Percentiles rank a stretch among this genome's conserved stretches.
Evolutionary conservation across 2,888 invertebrate genomes (phyloP).

Genomic region (Heterodera filipjevi): DNA sequence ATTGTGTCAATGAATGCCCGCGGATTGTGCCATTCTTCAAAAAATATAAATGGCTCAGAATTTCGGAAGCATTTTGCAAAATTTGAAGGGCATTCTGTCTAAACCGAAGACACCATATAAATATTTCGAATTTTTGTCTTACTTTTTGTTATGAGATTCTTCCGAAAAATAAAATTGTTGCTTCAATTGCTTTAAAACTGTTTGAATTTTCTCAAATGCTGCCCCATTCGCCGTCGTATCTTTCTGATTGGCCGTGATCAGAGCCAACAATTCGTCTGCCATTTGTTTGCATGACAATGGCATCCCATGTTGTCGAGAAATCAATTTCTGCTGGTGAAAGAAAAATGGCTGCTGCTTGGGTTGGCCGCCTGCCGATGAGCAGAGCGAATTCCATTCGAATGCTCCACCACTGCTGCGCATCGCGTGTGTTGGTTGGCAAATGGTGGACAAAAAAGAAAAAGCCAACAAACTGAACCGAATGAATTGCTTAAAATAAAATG

Average conservation of each 20-base stretch:
- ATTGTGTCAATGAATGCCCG: background rate
- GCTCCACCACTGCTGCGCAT: background rate
- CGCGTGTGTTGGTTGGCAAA: background rate
- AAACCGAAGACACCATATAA: background rate
- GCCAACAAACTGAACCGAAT: too few species aligned
- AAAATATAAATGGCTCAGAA: constrained; percentile 18
- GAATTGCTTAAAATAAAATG: too few species aligned
- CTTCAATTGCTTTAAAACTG: background rate
- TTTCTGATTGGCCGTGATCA: background rate
- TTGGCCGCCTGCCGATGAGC: background rate
- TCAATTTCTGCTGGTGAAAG: background rate
- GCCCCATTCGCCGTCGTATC: background rate
- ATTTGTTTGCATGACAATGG: background rate
- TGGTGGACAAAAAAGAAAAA: background rate
- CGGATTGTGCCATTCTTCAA: background rate
- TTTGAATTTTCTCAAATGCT: background rate
- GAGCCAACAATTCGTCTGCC: background rate
- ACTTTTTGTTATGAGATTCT: constrained; percentile 6
- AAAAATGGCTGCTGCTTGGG: background rate
- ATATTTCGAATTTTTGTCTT: background rate
- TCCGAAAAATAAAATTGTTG: background rate
- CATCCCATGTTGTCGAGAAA: background rate
- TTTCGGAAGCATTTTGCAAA: constrained; percentile 18
- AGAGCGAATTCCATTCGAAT: background rate
- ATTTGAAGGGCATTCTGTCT: background rate